Evolutionary conservation across 2,888 invertebrate species (phyloP).

Genomic region (Volucella inanis): DNA sequence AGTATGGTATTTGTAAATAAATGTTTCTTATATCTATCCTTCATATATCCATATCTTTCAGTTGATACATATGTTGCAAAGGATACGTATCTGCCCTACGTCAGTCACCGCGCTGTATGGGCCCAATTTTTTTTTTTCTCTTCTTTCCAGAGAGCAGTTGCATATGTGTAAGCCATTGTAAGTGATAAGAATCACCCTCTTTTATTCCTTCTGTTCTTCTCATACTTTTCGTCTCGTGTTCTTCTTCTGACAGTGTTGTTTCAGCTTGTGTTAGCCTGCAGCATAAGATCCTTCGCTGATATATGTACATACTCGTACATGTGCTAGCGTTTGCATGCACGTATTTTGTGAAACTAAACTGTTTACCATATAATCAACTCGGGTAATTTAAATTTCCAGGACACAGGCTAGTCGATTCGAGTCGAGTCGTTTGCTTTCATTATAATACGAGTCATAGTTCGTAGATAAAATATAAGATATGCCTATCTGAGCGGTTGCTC

Average conservation of each 20-base stretch:
- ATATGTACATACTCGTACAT: neutral
- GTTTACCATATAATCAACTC: conserved; percentile 69
- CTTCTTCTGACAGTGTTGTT: conserved; percentile 60
- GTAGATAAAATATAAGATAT: conserved; percentile 64
- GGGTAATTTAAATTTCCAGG: conserved; percentile 72
- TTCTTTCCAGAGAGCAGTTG: conserved; percentile 45
- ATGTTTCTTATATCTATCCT: conserved; percentile 12
- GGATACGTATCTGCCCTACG: conserved; percentile 37
- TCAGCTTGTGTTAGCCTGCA: conserved; percentile 69
- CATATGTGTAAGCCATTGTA: conserved; percentile 57
- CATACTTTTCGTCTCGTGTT: no score
- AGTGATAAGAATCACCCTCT: conserved; percentile 69
- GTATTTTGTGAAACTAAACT: conserved; percentile 36
- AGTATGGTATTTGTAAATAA: neutral
- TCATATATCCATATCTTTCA: conserved; percentile 1
- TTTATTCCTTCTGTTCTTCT: conserved; percentile 5
- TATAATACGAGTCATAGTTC: conserved; percentile 30
- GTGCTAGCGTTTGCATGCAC: conserved; percentile 1
- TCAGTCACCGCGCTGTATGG: conserved; percentile 9
- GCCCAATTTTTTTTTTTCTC: conserved; percentile 16
- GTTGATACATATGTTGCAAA: conserved; percentile 24
- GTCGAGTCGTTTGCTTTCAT: conserved; percentile 38
- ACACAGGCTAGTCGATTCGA: conserved; percentile 9
- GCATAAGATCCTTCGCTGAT: neutral
- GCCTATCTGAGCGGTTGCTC: conserved; percentile 52